A percentile compares a stretch with the other conserved stretches of the same genome.
phyloP scores from a whole-genome alignment of 2,888 invertebrate species.

The Mylabris sibirica region DNA sequence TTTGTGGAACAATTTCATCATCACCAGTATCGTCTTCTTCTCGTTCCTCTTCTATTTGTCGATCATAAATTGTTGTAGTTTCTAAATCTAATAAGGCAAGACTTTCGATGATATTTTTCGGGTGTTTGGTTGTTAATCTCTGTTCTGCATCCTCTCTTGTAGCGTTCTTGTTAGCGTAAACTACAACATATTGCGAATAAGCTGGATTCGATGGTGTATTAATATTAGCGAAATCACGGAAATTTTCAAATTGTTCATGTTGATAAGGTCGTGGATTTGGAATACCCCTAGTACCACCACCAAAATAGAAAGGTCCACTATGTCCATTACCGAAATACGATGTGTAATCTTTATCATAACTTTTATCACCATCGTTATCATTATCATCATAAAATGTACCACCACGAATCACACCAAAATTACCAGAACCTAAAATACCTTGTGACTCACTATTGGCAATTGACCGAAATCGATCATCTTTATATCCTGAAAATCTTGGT shows the following conservation, averaged over 20 bases:
- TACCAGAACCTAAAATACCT: slow-evolving; percentile 80
- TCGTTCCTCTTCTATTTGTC: not conserved
- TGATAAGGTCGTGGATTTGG: slow-evolving; percentile 79
- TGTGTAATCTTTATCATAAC: slow-evolving; percentile 64
- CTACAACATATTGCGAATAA: slow-evolving; percentile 83
- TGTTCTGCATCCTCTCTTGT: slow-evolving; percentile 66
- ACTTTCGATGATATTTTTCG: slow-evolving; percentile 84
- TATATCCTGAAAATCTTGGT: slow-evolving; percentile 58
- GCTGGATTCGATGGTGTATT: slow-evolving; percentile 83
- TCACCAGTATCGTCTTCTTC: not conserved
- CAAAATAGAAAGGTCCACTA: slow-evolving; percentile 69
- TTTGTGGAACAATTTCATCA: slow-evolving; percentile 49
- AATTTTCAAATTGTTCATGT: slow-evolving; percentile 87
- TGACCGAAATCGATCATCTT: slow-evolving; percentile 41
- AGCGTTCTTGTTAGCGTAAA: slow-evolving; percentile 82
- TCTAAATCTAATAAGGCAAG: slow-evolving; percentile 76
- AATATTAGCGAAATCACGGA: slow-evolving; percentile 89
- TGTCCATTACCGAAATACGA: slow-evolving; percentile 75
- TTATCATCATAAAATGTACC: slow-evolving; percentile 84
- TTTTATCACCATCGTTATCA: slow-evolving; percentile 73
- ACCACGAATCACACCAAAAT: slow-evolving; percentile 85
- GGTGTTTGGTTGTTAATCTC: slow-evolving; percentile 50
- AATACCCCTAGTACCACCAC: slow-evolving; percentile 52
- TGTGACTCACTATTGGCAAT: slow-evolving; percentile 51
- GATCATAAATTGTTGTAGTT: slow-evolving; percentile 29